Percentiles rank a stretch among this genome's conserved stretches.
Conservation (phyloP, 2,888 invertebrate species). For the Creontiades dilutus region DNA sequence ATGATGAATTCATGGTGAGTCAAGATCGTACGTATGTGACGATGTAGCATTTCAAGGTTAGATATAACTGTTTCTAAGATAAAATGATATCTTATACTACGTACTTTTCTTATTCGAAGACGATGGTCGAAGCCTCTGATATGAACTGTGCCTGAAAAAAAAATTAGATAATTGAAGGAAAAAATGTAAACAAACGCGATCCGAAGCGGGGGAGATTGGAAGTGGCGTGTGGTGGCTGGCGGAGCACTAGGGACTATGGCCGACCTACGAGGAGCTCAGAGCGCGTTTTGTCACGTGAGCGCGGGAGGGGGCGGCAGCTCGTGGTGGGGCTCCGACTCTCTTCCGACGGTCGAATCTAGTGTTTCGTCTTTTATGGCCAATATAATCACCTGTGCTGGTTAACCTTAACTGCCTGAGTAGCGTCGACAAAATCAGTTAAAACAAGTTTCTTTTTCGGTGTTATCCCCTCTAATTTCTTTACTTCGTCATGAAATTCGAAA, state of each 20-base stretch:
- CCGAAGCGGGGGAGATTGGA: background rate
- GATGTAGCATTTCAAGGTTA: no score
- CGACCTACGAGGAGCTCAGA: background rate
- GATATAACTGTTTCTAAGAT: no score
- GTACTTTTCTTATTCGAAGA: no score
- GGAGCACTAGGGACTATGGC: slow-evolving; percentile 10
- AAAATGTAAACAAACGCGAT: background rate
- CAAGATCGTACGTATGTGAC: no score
- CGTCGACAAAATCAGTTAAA: no score
- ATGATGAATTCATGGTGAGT: no score
- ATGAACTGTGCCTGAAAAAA: background rate
- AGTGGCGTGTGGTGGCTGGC: background rate
- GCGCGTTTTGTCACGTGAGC: slow-evolving; percentile 24
- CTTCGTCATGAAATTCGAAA: no score
- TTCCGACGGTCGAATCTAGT: slow-evolving; percentile 15
- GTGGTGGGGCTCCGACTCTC: background rate
- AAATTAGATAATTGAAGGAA: background rate
- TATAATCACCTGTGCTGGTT: no score
- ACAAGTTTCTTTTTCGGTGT: no score
- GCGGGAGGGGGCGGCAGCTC: background rate
- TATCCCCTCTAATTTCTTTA: no score
- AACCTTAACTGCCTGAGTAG: no score
- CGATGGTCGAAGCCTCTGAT: background rate
- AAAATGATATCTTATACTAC: no score
- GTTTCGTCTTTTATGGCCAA: background rate